Conservation (phyloP, 2,888 invertebrate genomes). For the Julus scandinavius region DNA sequence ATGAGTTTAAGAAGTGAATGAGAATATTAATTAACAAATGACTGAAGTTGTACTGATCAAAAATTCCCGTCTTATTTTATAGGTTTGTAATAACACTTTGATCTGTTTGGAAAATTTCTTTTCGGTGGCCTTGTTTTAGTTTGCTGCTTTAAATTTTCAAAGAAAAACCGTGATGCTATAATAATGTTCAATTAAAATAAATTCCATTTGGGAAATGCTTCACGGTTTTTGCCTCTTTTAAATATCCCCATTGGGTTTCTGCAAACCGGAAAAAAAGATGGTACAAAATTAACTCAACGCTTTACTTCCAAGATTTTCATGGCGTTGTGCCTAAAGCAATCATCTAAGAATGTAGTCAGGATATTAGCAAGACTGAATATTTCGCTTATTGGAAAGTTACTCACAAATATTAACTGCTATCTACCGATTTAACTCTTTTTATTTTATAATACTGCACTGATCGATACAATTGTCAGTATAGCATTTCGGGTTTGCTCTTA, state of each 20-base stretch:
- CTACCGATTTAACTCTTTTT: not conserved
- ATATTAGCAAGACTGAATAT: not conserved
- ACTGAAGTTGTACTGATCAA: not conserved
- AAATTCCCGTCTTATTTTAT: not conserved
- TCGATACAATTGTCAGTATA: not conserved
- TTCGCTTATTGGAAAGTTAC: not conserved
- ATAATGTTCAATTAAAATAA: slow-evolving; percentile 28
- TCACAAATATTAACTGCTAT: not conserved
- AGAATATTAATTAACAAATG: not conserved
- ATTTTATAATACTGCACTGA: not conserved
- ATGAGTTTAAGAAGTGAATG: not conserved
- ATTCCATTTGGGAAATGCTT: slow-evolving; percentile 35
- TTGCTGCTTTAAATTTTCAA: not conserved
- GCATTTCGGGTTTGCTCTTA: not conserved
- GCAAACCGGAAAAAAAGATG: not conserved
- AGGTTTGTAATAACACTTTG: not conserved
- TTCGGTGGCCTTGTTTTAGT: not conserved
- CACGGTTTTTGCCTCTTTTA: not conserved
- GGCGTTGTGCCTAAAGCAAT: not conserved
- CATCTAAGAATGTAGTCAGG: not conserved
- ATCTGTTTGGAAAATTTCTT: not conserved
- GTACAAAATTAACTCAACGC: not conserved
- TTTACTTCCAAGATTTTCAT: not conserved
- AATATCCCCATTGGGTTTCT: slow-evolving; percentile 5
- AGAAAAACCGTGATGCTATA: not conserved